Conservation (phyloP, 2,113 vertebrate species). For the Smithornis capensis region DNA sequence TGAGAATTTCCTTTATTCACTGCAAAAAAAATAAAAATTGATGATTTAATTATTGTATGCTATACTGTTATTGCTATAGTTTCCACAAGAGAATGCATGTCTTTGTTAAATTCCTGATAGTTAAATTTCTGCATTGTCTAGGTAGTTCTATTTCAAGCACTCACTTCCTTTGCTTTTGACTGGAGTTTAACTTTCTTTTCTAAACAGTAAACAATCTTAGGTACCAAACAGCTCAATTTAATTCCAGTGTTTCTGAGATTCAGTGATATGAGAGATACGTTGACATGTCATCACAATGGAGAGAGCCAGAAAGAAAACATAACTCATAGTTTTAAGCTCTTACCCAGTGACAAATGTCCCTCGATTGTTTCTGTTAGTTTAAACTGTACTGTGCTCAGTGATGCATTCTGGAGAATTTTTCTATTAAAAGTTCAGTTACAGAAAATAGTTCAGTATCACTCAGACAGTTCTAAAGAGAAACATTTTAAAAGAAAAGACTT, state of each 20-base stretch:
- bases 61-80: not conserved
- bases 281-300: not conserved
- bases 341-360: not conserved
- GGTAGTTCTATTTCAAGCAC: not conserved
- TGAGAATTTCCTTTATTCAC: not conserved
- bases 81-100: not conserved
- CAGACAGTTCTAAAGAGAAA: not conserved
- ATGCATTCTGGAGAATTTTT: not conserved
- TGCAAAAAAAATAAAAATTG: not conserved
- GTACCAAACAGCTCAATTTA: not conserved
- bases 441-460: not conserved
- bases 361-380: not conserved
- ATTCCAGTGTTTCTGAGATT: not conserved
- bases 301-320: not conserved
- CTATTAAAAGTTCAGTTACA: not conserved
- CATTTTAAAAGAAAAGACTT: not conserved
- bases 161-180: not conserved
- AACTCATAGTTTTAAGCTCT: not conserved
- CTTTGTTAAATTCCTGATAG: not conserved
- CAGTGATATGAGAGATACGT: not conserved
- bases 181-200: not conserved
- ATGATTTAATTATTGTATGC: not conserved
- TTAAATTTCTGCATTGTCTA: not conserved
- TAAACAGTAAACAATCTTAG: not conserved
- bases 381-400: not conserved